Base-by-base conservation (phyloP, 2,113 vertebrate species). In the Sialia sialis region DNA sequence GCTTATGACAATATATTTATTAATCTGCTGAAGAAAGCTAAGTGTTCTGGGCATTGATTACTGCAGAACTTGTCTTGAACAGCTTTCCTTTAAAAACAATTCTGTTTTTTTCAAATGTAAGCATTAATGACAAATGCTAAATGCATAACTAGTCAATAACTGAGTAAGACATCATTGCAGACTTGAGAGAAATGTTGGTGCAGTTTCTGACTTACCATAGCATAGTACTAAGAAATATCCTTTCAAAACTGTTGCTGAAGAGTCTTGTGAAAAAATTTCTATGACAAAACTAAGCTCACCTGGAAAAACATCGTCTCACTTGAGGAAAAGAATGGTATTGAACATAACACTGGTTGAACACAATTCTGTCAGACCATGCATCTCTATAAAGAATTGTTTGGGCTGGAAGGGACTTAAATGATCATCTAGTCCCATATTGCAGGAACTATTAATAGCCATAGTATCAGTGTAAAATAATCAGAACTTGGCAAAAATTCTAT, bases 21-120 rank as follows among this genome's bases (percentile, higher is more conserved):
- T 95, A 89, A 82, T 94, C 64, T 62, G n/a, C 48, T 87, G 95
- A 60, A 66, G 44, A 66, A 88, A 95, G 82, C 75, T 94, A 90
- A 96, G 79, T 89, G 88, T 95, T 95, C 91, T 94, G 93, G 54
- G 66, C 70, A 90, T 95, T 97, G 96, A 97, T 97, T 89, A 87
- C 88, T 90, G 73, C 13, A 94, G 89, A 58, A 62, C 89, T 97
- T 84, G 94, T 80, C 93, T 96, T 95, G 83, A 96, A 85, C 89
- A 95, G 26, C 43, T 94, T 85, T 94, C 52, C 64, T 77, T 32
- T 89, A 77, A 87, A 95, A 97, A 44, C 58, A 25, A 62, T 76
- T 92, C 23, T 74, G 29, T 72, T 93, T 86, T 86, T 90, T 94
- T 96, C 93, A 60, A 66, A 97, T 91, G 87, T 90, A 84, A 87